Evolutionary conservation across 2,113 vertebrate genomes (phyloP), one percentile per base, ranked within the genome.

Genomic region (Cyphotilapia sp.): DNA sequence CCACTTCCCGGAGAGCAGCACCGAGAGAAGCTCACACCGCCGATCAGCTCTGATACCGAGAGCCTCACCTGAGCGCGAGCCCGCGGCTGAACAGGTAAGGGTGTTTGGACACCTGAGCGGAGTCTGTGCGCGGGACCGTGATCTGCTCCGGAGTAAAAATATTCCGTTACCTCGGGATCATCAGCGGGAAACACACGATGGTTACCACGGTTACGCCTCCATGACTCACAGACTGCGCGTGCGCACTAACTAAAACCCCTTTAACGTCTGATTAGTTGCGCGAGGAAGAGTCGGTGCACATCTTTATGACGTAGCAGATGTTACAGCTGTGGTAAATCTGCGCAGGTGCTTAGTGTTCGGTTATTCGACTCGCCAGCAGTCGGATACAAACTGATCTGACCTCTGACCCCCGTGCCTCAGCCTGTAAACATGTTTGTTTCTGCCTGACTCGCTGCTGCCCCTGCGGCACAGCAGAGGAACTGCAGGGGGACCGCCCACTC

Each of bases 1-100:
- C 87, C 74, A 53, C 57, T 93, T 93, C 92, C 92, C 90, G 87
- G 81, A 88, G 51, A 35, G 27, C 45, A 31, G 24, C 66, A 29
- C 38, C 38, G 24, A 76, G 4, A 76, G 6, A 19, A 1, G 6
- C 42, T 27, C 71, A 11, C 13, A 2, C 14, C 14, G 40, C 69
- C 24, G 69, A 17, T 2, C 22, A 45, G 22, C 14, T 47, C 24
- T 29, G 1, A 27, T 7, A 76, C 24, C 42, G 24, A 47, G 24
- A 47, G 42, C 40, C 24, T 47, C 71, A 76, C 71, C 71, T 74
- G 51, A 54, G 49, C 40, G 40, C 24, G 78, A 16, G 33, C 6
- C 54, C 33, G 22, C 66, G 8, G 69, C 83, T 53, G 66, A 42
- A 53, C 59, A 66, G 78, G 85, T 86, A 57, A 31, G 53, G 3